Percentiles rank a stretch among this genome's conserved stretches.
These are phyloP conservation scores for Caenorhabditis briggsae DNA, from an alignment of 1,140 invertebrate species.

Conservation along the genomic window DNA sequence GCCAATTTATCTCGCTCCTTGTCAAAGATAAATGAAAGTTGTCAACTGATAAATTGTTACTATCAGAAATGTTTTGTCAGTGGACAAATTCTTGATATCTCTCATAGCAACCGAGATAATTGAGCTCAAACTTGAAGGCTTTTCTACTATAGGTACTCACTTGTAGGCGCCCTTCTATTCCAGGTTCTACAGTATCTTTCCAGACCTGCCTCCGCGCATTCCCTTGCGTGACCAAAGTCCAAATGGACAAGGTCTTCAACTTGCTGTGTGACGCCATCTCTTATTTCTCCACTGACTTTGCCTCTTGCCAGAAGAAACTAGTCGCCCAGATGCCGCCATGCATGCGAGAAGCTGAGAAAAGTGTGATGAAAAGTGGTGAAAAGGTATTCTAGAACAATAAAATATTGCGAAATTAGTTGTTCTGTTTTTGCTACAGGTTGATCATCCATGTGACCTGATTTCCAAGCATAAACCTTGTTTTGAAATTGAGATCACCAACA, in stretches of 20 bases:
- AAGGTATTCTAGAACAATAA: not conserved
- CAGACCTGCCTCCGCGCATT: not conserved
- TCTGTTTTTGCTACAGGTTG: not conserved
- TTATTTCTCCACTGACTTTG: slow-evolving; percentile 41
- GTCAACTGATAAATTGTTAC: no score
- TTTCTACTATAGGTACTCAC: no score
- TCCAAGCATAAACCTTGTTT: not conserved
- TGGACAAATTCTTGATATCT: no score
- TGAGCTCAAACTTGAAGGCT: no score
- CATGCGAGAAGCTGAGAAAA: slow-evolving; percentile 13
- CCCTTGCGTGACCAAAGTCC: not conserved
- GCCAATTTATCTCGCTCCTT: no score
- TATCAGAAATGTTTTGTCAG: no score
- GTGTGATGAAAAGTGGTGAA: not conserved
- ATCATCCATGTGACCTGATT: not conserved
- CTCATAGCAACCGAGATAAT: no score
- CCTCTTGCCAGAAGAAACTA: slow-evolving; percentile 3
- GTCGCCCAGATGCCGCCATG: slow-evolving; percentile 1
- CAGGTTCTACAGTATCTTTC: not conserved
- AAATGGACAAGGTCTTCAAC: slow-evolving; percentile 8
- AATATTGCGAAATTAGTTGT: no score
- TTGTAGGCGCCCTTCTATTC: no score
- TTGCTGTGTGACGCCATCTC: slow-evolving; percentile 9
- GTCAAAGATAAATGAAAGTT: no score
- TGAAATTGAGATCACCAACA: not conserved